phyloP scores from a whole-genome alignment of 2,888 invertebrate genomes.

The Tipula vernalis region DNA sequence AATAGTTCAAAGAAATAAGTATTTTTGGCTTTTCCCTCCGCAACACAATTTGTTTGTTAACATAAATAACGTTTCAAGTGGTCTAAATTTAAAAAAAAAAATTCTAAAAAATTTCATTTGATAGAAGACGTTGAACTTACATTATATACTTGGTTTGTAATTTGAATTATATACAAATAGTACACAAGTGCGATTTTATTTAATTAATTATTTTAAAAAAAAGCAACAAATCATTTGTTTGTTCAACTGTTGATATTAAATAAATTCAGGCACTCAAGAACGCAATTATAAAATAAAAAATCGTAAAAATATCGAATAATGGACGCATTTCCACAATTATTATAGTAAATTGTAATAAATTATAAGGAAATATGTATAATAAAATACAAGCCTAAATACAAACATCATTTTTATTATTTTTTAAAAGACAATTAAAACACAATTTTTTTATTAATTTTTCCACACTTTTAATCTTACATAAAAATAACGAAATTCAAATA shows the following conservation, averaged over 20 bases:
- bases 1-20: not conserved
- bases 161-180: not conserved
- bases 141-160: not conserved
- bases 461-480: not conserved
- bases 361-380: not conserved
- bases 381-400: not conserved
- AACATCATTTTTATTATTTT: not conserved
- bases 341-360: not conserved
- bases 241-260: not conserved
- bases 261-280: not conserved
- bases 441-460: not conserved
- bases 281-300: not conserved
- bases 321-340: not conserved
- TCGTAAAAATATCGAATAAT: not conserved
- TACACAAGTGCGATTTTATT: not conserved
- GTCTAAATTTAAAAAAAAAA: not conserved
- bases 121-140: not conserved
- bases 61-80: not conserved
- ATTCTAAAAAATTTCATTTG: not conserved
- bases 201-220: not conserved
- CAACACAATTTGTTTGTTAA: not conserved
- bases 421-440: not conserved
- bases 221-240: not conserved
- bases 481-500: not conserved
- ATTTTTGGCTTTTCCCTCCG: not conserved